Conservation (phyloP, 2,888 invertebrate species). For the Melanostoma scalare region DNA sequence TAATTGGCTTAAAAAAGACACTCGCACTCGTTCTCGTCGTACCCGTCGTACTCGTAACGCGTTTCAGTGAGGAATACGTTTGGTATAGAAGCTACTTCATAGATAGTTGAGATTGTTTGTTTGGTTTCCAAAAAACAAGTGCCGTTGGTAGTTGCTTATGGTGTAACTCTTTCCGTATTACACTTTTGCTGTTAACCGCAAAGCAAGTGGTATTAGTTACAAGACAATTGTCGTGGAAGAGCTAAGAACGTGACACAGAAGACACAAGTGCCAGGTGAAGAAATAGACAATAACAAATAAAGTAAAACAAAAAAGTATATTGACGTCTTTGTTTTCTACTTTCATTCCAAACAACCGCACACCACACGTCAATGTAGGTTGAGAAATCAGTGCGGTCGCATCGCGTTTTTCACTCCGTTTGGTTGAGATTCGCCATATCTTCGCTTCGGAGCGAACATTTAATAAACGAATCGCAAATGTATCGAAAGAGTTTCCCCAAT, state of each 20-base stretch:
- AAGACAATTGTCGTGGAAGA: constrained; percentile 41
- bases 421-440: background rate
- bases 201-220: constrained; percentile 25
- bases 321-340: constrained; percentile 41
- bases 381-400: constrained; percentile 68
- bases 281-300: constrained; percentile 11
- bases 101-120: constrained; percentile 19
- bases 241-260: constrained; percentile 21
- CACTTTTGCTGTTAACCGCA: constrained; percentile 25
- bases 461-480: constrained; percentile 26
- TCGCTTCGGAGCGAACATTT: constrained; percentile 6
- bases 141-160: background rate
- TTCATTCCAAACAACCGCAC: constrained; percentile 56
- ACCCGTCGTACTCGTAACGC: no score
- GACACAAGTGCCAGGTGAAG: constrained; percentile 7
- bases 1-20: constrained; percentile 59
- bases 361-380: constrained; percentile 56
- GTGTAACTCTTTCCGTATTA: background rate
- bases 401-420: constrained; percentile 34
- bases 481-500: constrained; percentile 64
- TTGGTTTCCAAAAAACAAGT: constrained; percentile 17
- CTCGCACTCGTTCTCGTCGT: no score
- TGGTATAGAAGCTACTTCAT: background rate
- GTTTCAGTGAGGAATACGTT: background rate
- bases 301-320: constrained; percentile 12